Evolutionary conservation across 2,113 vertebrate genomes (phyloP).

Genomic region (Toxotes chatareus): DNA sequence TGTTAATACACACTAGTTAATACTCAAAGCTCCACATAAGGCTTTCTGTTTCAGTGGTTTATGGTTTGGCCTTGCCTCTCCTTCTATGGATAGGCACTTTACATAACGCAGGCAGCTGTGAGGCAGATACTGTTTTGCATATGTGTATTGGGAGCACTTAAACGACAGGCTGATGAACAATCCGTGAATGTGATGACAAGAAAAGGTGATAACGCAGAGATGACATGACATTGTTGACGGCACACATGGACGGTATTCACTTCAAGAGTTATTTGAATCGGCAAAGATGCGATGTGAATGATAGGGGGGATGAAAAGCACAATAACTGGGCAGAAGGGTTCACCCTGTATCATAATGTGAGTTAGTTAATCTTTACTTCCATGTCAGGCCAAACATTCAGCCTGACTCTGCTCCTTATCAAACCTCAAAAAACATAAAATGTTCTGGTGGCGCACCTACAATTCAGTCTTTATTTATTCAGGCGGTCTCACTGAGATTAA

Average conservation of each 20-base stretch:
- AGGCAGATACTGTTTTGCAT: slow-evolving; percentile 55
- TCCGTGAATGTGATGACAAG: slow-evolving; percentile 34
- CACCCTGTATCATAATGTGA: not conserved
- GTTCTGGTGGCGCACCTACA: too few relatives aligned
- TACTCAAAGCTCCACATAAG: not conserved
- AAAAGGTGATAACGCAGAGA: slow-evolving; percentile 30
- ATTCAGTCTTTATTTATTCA: too few relatives aligned
- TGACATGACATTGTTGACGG: slow-evolving; percentile 6
- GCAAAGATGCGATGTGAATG: not conserved
- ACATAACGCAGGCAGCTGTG: slow-evolving; percentile 36
- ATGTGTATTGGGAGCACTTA: slow-evolving; percentile 31
- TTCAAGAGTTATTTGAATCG: slow-evolving; percentile 22
- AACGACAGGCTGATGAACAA: slow-evolving; percentile 54
- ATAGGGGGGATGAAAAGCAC: not conserved
- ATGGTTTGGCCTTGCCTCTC: slow-evolving; percentile 31
- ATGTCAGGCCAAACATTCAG: too few relatives aligned
- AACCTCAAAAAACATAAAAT: too few relatives aligned
- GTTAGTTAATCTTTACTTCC: not conserved
- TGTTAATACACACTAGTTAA: slow-evolving; percentile 5
- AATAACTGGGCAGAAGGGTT: not conserved
- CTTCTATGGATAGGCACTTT: slow-evolving; percentile 32
- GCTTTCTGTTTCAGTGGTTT: slow-evolving; percentile 27
- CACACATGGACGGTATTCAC: not conserved
- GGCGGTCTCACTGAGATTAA: too few relatives aligned
- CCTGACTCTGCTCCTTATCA: too few relatives aligned